A percentile compares a stretch with the other conserved stretches of the same genome.
Evolutionary conservation across 2,113 vertebrate species (phyloP).

Genomic region (Dromiciops gliroides): DNA sequence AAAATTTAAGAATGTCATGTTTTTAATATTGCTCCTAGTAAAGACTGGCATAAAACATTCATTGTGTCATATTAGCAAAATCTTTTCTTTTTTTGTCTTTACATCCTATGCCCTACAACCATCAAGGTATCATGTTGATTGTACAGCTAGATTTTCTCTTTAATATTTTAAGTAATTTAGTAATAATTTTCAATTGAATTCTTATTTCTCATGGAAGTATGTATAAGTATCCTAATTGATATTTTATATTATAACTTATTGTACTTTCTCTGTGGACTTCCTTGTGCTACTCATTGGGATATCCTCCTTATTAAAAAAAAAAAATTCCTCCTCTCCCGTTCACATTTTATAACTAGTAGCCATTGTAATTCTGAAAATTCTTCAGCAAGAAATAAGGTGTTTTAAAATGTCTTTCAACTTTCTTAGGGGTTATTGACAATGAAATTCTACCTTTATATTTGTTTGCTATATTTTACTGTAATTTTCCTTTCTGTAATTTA

Average conservation of each 20-base stretch:
- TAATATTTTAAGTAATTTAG: background rate
- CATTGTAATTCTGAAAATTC: background rate
- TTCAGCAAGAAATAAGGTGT: background rate
- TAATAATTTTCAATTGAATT: background rate
- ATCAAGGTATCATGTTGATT: background rate
- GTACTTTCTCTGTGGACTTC: no score
- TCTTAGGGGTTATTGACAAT: background rate
- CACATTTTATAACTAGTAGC: background rate
- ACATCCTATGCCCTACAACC: background rate
- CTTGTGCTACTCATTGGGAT: background rate
- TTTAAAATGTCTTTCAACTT: background rate
- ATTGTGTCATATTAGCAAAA: background rate
- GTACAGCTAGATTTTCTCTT: background rate
- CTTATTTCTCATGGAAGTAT: background rate
- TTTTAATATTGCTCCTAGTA: background rate
- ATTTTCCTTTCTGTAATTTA: background rate
- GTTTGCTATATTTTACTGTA: background rate
- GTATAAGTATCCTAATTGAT: no score
- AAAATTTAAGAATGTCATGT: background rate
- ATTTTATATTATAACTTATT: no score
- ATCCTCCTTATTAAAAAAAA: background rate
- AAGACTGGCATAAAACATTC: background rate
- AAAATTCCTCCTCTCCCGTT: background rate
- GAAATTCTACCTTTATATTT: background rate
- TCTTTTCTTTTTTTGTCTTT: background rate